A percentile compares a stretch with the other conserved stretches of the same genome.
Evolutionary conservation across 2,888 invertebrate species (phyloP).

Genomic region (Agrochola lychnidis): DNA sequence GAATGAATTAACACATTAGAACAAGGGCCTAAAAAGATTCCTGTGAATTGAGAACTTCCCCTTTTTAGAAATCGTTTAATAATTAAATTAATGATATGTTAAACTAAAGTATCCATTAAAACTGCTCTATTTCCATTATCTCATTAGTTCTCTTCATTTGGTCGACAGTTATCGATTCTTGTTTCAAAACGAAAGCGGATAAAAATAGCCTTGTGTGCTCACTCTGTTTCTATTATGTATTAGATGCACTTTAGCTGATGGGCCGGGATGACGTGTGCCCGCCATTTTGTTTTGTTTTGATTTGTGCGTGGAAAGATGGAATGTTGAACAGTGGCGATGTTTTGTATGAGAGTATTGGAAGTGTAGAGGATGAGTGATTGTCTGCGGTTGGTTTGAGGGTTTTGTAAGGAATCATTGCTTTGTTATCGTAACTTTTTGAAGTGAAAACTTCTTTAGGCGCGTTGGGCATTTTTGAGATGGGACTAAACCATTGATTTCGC

Average conservation of each 20-base stretch:
- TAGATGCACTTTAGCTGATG: conserved; percentile 49
- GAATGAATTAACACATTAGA: background rate
- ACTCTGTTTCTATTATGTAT: conserved; percentile 26
- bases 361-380: background rate
- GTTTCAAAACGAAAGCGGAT: conserved; percentile 19
- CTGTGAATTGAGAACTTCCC: background rate
- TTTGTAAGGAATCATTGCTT: background rate
- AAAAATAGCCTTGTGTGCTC: conserved; percentile 33
- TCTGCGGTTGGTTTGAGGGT: background rate
- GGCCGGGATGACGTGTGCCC: conserved; percentile 23
- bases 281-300: conserved; percentile 20
- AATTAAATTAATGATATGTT: background rate
- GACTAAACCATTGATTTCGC: no score
- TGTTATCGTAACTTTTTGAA: no score
- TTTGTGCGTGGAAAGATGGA: conserved; percentile 6
- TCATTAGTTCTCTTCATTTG: conserved; percentile 41
- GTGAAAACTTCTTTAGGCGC: no score
- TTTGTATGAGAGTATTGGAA: background rate
- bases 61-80: background rate
- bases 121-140: conserved; percentile 17
- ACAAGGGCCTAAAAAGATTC: background rate
- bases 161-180: conserved; percentile 42
- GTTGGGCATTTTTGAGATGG: no score
- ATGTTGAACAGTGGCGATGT: conserved; percentile 4
- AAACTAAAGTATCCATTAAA: background rate